These are phyloP conservation scores for Clarias platycephalus DNA, from an alignment of 2,797 vertebrate genomes.

Conservation along the genomic window DNA sequence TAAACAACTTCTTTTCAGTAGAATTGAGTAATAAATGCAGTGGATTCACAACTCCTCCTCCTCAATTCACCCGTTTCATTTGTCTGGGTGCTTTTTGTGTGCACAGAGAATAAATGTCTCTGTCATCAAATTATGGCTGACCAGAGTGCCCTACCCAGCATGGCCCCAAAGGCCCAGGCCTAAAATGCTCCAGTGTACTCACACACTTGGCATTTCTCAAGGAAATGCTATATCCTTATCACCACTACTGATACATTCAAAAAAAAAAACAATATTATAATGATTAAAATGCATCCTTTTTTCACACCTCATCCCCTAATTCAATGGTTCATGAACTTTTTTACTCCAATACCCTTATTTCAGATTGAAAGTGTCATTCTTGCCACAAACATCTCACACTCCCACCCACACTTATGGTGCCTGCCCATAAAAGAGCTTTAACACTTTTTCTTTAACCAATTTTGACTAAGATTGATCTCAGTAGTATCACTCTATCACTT, in stretches of 20 bases:
- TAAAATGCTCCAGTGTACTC: constrained; percentile 73
- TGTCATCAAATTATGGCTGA: constrained; percentile 68
- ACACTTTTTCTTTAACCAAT: too few species aligned
- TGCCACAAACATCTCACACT: background rate
- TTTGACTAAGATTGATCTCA: too few species aligned
- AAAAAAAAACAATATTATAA: too few species aligned
- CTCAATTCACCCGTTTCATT: background rate
- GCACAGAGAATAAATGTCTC: constrained; percentile 65
- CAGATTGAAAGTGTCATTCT: background rate
- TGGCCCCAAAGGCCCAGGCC: constrained; percentile 50
- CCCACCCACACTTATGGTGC: background rate
- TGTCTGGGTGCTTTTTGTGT: constrained; percentile 26
- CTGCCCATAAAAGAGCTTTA: background rate
- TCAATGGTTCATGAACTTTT: background rate
- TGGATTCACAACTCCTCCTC: constrained; percentile 24
- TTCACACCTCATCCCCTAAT: constrained; percentile 3
- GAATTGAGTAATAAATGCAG: constrained; percentile 7
- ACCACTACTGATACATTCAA: constrained; percentile 19
- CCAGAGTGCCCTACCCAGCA: constrained; percentile 61
- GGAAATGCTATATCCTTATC: constrained; percentile 39
- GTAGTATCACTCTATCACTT: too few species aligned
- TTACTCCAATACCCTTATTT: background rate
- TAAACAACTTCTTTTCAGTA: background rate
- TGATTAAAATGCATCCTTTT: background rate
- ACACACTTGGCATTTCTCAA: constrained; percentile 69